A percentile compares a stretch with the other conserved stretches of the same genome.
Conservation (phyloP, 2,888 invertebrate species). For the Noctua janthe region DNA sequence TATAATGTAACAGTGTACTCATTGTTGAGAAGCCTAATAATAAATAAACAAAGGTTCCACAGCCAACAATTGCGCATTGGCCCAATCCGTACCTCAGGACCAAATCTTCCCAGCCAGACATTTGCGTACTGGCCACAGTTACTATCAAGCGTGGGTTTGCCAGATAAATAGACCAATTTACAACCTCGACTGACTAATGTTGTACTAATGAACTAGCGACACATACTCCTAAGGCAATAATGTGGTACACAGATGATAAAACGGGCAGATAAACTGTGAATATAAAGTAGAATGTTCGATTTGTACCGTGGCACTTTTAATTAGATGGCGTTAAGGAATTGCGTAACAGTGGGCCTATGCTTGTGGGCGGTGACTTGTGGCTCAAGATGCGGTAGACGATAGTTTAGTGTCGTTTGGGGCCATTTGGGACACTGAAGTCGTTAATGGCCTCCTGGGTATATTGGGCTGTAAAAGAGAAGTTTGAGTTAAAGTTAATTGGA, state of each 20-base stretch:
- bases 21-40: no score
- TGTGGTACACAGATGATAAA: slow-evolving; percentile 64
- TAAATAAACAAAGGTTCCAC: no score
- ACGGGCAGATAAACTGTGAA: slow-evolving; percentile 52
- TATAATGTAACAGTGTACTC: no score
- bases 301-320: slow-evolving; percentile 54
- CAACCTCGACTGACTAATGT: slow-evolving; percentile 82
- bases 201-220: slow-evolving; percentile 86
- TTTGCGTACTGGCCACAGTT: slow-evolving; percentile 53
- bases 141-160: slow-evolving; percentile 79
- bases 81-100: background rate
- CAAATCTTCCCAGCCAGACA: slow-evolving; percentile 18
- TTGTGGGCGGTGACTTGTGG: slow-evolving; percentile 54
- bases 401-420: slow-evolving; percentile 23
- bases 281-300: slow-evolving; percentile 59
- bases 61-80: slow-evolving; percentile 12
- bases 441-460: slow-evolving; percentile 14
- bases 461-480: background rate
- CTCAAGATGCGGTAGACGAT: slow-evolving; percentile 31
- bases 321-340: slow-evolving; percentile 52
- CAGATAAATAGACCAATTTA: slow-evolving; percentile 84
- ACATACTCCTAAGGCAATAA: slow-evolving; percentile 68
- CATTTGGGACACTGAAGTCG: background rate
- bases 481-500: background rate
- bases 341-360: slow-evolving; percentile 40